Evolutionary conservation across 2,113 vertebrate genomes (phyloP).

Genomic region (Sisor rabdophorus): DNA sequence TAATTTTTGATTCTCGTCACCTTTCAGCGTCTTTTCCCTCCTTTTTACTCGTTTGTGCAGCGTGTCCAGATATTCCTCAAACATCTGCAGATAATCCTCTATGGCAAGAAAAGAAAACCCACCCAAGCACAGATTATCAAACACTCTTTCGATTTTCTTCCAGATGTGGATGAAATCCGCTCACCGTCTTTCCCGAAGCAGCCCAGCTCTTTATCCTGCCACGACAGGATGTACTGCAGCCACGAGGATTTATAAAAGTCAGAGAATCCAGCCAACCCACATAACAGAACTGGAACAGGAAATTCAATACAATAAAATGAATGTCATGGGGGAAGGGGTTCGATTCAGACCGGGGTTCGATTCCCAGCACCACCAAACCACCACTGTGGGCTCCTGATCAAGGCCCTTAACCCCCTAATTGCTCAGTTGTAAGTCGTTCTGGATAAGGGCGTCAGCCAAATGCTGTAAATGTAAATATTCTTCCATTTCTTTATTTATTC

Average conservation of each 20-base stretch:
- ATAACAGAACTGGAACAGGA: constrained; percentile 72
- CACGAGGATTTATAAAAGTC: constrained; percentile 78
- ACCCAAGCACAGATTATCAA: too few species aligned
- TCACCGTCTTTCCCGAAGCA: constrained; percentile 78
- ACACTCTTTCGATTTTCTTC: not conserved
- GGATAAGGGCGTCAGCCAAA: too few species aligned
- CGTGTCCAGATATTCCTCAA: constrained; percentile 68
- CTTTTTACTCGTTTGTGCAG: constrained; percentile 71
- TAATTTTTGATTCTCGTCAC: constrained; percentile 40
- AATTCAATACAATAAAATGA: not conserved
- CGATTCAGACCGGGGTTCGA: too few species aligned
- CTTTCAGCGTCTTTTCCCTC: constrained; percentile 70
- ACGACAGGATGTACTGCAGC: constrained; percentile 74
- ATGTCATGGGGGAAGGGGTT: too few species aligned
- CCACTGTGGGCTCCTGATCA: too few species aligned
- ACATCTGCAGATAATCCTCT: constrained; percentile 65
- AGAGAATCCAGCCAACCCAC: constrained; percentile 75
- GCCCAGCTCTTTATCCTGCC: constrained; percentile 71
- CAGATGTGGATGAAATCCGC: constrained; percentile 25
- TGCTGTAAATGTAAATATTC: too few species aligned
- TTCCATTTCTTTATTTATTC: too few species aligned
- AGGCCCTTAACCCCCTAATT: too few species aligned
- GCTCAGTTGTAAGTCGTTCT: too few species aligned
- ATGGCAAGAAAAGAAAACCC: constrained; percentile 15
- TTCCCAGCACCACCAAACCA: too few species aligned